Evolutionary conservation across 2,888 invertebrate species (phyloP).

Genomic region (Alitta virens): DNA sequence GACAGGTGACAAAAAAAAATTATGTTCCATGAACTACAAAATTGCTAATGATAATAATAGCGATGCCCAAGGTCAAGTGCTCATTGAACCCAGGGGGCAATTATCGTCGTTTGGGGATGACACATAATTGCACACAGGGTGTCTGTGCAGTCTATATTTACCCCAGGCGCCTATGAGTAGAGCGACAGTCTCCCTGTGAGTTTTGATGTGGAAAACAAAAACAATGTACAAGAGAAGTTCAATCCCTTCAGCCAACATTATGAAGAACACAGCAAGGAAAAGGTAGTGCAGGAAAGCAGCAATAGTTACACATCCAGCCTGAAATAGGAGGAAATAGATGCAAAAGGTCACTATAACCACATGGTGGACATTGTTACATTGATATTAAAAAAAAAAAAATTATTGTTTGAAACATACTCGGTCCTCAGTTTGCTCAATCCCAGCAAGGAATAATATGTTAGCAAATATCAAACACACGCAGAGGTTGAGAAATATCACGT

Average conservation of each 20-base stretch:
- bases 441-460: slow-evolving; percentile 34
- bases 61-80: too few relatives aligned
- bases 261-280: slow-evolving; percentile 40
- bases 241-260: slow-evolving; percentile 42
- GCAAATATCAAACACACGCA: slow-evolving; percentile 37
- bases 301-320: slow-evolving; percentile 37
- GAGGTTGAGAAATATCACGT: slow-evolving; percentile 34
- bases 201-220: slow-evolving; percentile 33
- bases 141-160: not conserved
- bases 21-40: too few relatives aligned
- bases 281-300: slow-evolving; percentile 40
- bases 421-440: slow-evolving; percentile 33
- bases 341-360: too few relatives aligned
- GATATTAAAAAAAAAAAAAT: too few relatives aligned
- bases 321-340: slow-evolving; percentile 12
- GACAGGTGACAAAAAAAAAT: too few relatives aligned
- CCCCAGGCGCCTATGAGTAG: slow-evolving; percentile 8
- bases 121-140: too few relatives aligned
- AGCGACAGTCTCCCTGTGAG: not conserved
- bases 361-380: too few relatives aligned
- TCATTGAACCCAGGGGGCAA: too few relatives aligned
- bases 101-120: too few relatives aligned
- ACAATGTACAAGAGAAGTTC: slow-evolving; percentile 42
- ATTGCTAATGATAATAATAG: too few relatives aligned
- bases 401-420: slow-evolving; percentile 25